Evolutionary conservation across 1,140 invertebrate genomes (phyloP), one percentile per base, ranked within the genome.

Genomic region (Potamilus streckersoni): DNA sequence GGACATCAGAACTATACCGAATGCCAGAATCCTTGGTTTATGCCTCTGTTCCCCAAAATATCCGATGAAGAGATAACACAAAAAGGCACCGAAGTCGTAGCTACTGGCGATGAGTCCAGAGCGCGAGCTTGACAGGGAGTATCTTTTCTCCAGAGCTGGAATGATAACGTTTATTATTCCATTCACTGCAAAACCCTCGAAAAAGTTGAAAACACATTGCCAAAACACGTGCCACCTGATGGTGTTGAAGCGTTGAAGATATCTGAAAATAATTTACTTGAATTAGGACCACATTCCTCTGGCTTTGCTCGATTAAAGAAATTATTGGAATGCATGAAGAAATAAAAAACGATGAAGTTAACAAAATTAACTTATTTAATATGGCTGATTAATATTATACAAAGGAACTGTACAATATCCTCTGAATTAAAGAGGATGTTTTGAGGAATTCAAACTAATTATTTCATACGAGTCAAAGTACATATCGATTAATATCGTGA

Each of bases 91-190:
- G 80, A 96, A 92, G 83, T 96, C 95, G 83, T 96, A 95, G 16
- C 91, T 93, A 67, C 94, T 94, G 17, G 94, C 93, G 56, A 96
- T 94, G 31, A 95, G 87, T 1, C 94, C 94, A 0, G 93, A 94
- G 82, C 95, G 93, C 62, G 93, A 93, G 63, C 84, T 96, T 23
- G 85, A 73, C 20, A 96, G 86, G 0, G 94, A 93, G 82, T 95
- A 97, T 71, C 95, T 92, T 73, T 93, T 93, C 85, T 97, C 95
- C 27, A 96, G 95, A 0, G 95, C 95, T 5, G 95, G 95, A 73
- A 96, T 95, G 31, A 95, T 93, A 2, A 95, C 95, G 78, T 96
- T 96, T 67, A 95, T 92, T 73, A 96, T 93, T 0, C 95, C 95
- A 84, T 96, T 96, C 16, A 96, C 95, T 68, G 96, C 93, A 89